Base-by-base conservation (phyloP, 2,888 invertebrate species). In the Drosophila borealis region DNA sequence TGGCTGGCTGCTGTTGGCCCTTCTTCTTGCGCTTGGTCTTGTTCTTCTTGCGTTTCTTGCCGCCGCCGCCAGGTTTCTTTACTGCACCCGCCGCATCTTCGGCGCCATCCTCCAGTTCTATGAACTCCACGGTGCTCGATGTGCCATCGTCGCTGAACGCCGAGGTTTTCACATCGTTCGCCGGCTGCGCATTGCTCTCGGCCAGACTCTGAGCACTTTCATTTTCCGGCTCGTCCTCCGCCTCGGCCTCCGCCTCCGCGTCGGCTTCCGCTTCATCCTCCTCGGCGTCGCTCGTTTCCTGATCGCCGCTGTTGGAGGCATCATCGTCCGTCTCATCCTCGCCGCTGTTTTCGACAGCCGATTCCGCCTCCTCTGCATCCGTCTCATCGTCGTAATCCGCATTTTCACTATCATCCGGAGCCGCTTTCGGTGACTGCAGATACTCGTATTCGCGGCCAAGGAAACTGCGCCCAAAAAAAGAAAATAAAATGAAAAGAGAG, bases 331-430 rank as follows among this genome's bases (percentile, higher is more conserved):
- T 14, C 8, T 78, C 77, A 17, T 62, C 70, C 33, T 93, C 2
- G 81, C 92, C 45, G 6, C 33, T 54, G 11, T 46, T 56, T 6
- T 33, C 65, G 0, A 29, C 76, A n/a, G 59, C 56, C 2, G 70
- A 2, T 66, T 68, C 79, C 10, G 62, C 65, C 36, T 80, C 93
- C 77, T 93, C 80, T 87, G 93, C 3, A 82, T 93, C 76, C 13
- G 70, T 71, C 5, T 68, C 66, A 0, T 75, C 72, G 66, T 93
- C 89, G 93, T 93, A 82, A 77, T 93, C 80, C 87, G 93, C 6
- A 85, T 93, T 36, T 82, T 93, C 65, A 92, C 94, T 92, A 93
- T 91, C 71, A 93, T 94, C 85, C 45, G 55, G 65, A 8, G 74
- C 74, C 44, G 59, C 68, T 74, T 78, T 85, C 65, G 86, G 50